Percentiles rank a stretch among this genome's conserved stretches.
Evolutionary conservation across 2,797 vertebrate genomes (phyloP).

Genomic region (Phataginus tetradactyla): DNA sequence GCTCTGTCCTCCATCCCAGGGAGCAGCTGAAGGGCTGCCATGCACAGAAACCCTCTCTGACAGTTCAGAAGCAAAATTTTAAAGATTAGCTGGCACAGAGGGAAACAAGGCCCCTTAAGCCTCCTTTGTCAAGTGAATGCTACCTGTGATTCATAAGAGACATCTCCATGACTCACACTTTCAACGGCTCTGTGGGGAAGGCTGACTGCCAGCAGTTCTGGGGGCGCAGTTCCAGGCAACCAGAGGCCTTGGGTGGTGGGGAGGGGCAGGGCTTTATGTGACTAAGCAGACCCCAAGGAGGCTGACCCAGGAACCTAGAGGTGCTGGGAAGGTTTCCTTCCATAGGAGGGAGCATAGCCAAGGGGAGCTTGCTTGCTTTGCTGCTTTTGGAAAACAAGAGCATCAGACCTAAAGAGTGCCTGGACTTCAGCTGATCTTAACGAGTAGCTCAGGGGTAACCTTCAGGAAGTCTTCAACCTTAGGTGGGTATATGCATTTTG

Average conservation of each 20-base stretch:
- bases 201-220: neutral
- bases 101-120: neutral
- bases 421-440: neutral
- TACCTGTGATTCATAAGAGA: neutral
- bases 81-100: neutral
- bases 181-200: neutral
- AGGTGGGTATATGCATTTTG: neutral
- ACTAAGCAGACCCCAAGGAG: neutral
- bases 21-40: neutral
- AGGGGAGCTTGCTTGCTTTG: neutral
- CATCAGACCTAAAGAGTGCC: neutral
- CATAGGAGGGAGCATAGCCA: neutral
- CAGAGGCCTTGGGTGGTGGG: neutral
- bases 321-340: neutral
- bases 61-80: neutral
- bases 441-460: accelerated
- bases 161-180: neutral
- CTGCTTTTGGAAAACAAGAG: neutral
- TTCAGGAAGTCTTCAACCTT: neutral
- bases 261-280: neutral
- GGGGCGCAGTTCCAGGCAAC: neutral
- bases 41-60: neutral
- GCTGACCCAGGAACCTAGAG: neutral
- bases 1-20: neutral
- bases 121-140: neutral